Percentiles rank a stretch among this genome's conserved stretches.
Evolutionary conservation across 2,797 vertebrate species (phyloP).

Genomic region (Spinus olivaceus): DNA sequence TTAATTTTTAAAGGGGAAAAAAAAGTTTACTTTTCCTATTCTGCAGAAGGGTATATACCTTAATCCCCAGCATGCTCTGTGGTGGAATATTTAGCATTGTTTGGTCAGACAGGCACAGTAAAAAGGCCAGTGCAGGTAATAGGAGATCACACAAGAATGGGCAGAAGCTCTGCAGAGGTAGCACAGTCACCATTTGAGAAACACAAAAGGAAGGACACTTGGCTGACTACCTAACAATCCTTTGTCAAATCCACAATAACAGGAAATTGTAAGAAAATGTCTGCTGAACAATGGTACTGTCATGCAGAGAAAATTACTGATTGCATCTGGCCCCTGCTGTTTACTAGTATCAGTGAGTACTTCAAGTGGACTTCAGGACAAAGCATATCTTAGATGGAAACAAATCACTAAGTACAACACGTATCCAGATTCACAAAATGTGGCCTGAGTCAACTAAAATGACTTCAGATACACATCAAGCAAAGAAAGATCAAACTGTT

Average conservation of each 20-base stretch:
- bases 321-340: background rate
- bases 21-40: background rate
- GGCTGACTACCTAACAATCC: background rate
- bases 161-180: background rate
- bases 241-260: background rate
- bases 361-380: background rate
- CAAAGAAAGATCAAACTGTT: background rate
- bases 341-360: background rate
- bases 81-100: background rate
- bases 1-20: background rate
- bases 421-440: background rate
- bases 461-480: background rate
- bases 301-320: background rate
- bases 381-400: background rate
- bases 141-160: rapidly evolving
- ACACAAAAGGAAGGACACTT: background rate
- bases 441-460: background rate
- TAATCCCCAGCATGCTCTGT: background rate
- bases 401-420: background rate
- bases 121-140: background rate
- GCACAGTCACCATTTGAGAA: background rate
- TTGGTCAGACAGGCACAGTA: background rate
- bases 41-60: background rate
- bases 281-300: background rate
- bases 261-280: background rate